Evolutionary conservation across 1,140 invertebrate genomes (phyloP).

Genomic region (Fragariocoptes setiger): DNA sequence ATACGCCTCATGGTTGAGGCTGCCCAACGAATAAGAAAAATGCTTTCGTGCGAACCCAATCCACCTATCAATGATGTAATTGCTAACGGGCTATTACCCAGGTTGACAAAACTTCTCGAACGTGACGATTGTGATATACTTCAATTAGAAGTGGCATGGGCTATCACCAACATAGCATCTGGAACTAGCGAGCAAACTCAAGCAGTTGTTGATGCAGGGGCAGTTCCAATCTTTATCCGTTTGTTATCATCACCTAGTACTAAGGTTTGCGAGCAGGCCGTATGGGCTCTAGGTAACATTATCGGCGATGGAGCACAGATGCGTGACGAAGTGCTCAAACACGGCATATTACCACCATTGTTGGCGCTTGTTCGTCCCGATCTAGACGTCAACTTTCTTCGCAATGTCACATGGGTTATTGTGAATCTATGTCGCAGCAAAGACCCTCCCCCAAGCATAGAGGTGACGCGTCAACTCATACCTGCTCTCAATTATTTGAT

Average conservation of each 20-base stretch:
- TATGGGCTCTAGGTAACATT: slow-evolving; percentile 28
- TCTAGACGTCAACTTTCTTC: slow-evolving; percentile 46
- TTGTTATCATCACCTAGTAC: slow-evolving; percentile 45
- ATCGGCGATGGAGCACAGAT: slow-evolving; percentile 66
- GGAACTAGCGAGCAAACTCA: slow-evolving; percentile 75
- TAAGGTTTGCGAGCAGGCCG: slow-evolving; percentile 51
- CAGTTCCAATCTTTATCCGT: slow-evolving; percentile 62
- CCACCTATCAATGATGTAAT: slow-evolving; percentile 98
- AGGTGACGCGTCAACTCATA: slow-evolving; percentile 63
- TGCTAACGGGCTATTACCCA: slow-evolving; percentile 67
- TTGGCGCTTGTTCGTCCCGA: slow-evolving; percentile 67
- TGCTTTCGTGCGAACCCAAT: slow-evolving; percentile 76
- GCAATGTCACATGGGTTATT: slow-evolving; percentile 94
- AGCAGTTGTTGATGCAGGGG: slow-evolving; percentile 69
- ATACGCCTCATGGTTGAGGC: slow-evolving; percentile 45
- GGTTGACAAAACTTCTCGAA: slow-evolving; percentile 73
- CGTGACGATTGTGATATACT: slow-evolving; percentile 38
- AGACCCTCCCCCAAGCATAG: slow-evolving; percentile 52
- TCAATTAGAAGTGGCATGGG: slow-evolving; percentile 93
- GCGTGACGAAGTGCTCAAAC: slow-evolving; percentile 61
- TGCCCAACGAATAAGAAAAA: slow-evolving; percentile 75
- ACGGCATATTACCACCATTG: slow-evolving; percentile 58
- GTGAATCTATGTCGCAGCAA: slow-evolving; percentile 87
- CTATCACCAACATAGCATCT: slow-evolving; percentile 82
- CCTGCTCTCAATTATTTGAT: slow-evolving; percentile 76